Conservation (phyloP, 2,888 invertebrate genomes). For the Ochlodes sylvanus region DNA sequence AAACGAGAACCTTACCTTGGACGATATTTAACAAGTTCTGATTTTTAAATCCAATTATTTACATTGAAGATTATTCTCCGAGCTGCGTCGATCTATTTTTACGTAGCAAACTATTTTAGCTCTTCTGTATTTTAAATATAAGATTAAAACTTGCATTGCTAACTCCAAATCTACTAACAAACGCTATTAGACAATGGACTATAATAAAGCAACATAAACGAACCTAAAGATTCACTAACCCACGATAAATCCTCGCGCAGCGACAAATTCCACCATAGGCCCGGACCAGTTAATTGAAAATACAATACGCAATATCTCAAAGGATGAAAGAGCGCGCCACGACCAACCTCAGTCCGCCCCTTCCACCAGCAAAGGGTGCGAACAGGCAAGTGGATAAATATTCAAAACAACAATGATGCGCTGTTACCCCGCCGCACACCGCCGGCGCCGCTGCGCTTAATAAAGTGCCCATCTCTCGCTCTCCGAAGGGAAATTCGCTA, state of each 20-base stretch:
- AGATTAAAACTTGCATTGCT: too few relatives aligned
- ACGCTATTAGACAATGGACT: too few relatives aligned
- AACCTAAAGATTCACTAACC: not conserved
- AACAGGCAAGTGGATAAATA: conserved; percentile 35
- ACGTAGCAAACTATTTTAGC: too few relatives aligned
- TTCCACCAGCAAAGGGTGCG: conserved; percentile 22
- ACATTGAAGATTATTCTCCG: too few relatives aligned
- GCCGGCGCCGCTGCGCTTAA: conserved; percentile 29
- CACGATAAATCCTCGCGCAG: not conserved
- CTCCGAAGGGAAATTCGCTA: conserved; percentile 37
- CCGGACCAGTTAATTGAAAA: conserved; percentile 29
- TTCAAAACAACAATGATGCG: conserved; percentile 38
- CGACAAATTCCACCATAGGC: conserved; percentile 20
- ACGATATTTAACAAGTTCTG: too few relatives aligned
- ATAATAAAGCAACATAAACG: too few relatives aligned
- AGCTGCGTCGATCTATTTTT: too few relatives aligned
- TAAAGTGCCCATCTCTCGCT: conserved; percentile 35
- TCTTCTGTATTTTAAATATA: too few relatives aligned
- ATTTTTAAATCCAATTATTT: too few relatives aligned
- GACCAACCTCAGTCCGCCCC: conserved; percentile 12
- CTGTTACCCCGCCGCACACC: conserved; percentile 30
- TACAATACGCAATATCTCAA: conserved; percentile 26
- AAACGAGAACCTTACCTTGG: too few relatives aligned
- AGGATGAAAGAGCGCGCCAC: conserved; percentile 9
- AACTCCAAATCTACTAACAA: too few relatives aligned